These are phyloP conservation scores for Cygnus atratus DNA, from an alignment of 2,113 vertebrate species.

Conservation along the genomic window DNA sequence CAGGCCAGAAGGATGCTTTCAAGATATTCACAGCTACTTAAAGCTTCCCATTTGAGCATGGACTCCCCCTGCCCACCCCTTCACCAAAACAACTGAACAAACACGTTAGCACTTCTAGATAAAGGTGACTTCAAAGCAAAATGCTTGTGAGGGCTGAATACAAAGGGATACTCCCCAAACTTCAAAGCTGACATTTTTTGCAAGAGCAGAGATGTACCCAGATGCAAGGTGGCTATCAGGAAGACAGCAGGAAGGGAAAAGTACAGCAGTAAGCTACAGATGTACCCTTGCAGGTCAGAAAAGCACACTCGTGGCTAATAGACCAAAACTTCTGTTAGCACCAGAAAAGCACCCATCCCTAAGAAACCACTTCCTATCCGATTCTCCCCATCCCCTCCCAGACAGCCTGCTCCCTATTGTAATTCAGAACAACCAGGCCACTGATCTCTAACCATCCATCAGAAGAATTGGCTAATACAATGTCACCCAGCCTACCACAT, in stretches of 20 bases:
- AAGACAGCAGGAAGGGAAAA: not conserved
- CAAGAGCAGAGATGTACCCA: not conserved
- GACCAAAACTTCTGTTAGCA: not conserved
- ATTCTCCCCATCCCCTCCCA: not conserved
- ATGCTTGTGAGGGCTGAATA: not conserved
- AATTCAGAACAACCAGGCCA: slow-evolving; percentile 13
- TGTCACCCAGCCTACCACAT: not conserved
- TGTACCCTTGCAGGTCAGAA: not conserved
- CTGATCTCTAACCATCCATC: not conserved
- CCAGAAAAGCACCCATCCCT: not conserved
- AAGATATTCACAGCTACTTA: not conserved
- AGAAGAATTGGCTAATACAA: slow-evolving; percentile 28
- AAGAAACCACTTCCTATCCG: slow-evolving; percentile 44
- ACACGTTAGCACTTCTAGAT: not conserved
- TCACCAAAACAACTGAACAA: not conserved
- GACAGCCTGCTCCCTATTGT: not conserved
- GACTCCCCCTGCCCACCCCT: not conserved
- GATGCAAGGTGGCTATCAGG: not conserved
- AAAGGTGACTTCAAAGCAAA: not conserved
- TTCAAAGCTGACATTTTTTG: not conserved
- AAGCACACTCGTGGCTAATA: not conserved
- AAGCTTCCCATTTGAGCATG: not conserved
- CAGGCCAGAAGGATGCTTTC: not conserved
- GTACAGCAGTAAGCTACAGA: not conserved
- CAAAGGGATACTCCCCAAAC: not conserved